These are phyloP conservation scores for Scolopax mira DNA, from an alignment of 2,113 vertebrate genomes.

Conservation along the genomic window DNA sequence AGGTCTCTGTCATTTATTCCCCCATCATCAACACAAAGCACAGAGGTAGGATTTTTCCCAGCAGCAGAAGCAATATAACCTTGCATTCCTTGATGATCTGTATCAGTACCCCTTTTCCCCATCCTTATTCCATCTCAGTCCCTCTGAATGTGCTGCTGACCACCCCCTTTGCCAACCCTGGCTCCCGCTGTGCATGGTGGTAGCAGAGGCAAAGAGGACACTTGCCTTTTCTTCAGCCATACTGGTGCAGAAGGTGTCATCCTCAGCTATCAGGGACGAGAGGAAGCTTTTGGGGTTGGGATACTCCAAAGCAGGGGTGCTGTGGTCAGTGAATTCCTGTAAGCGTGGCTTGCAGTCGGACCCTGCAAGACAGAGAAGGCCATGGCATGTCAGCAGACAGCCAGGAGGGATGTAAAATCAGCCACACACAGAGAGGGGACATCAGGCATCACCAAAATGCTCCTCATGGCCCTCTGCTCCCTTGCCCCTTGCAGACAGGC, in stretches of 20 bases:
- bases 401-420: not conserved
- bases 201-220: not conserved
- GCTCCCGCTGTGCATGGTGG: accelerated
- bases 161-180: not conserved
- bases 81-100: not conserved
- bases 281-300: constrained; percentile 66
- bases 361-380: constrained; percentile 65
- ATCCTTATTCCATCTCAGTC: not conserved
- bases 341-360: constrained; percentile 84
- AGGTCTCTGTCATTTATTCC: not conserved
- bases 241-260: constrained; percentile 71
- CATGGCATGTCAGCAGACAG: not conserved
- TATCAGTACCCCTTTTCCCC: not conserved
- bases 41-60: not conserved
- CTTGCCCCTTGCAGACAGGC: not conserved
- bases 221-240: constrained; percentile 79
- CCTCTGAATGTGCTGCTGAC: not conserved
- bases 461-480: not conserved
- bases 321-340: constrained; percentile 8
- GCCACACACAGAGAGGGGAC: not conserved
- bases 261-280: constrained; percentile 72
- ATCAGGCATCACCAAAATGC: not conserved
- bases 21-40: not conserved
- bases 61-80: not conserved
- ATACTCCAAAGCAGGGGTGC: constrained; percentile 34